Percentiles rank a stretch among this genome's conserved stretches.
Evolutionary conservation across 1,140 invertebrate species (phyloP).

Genomic region (Pectinophora gossypiella): DNA sequence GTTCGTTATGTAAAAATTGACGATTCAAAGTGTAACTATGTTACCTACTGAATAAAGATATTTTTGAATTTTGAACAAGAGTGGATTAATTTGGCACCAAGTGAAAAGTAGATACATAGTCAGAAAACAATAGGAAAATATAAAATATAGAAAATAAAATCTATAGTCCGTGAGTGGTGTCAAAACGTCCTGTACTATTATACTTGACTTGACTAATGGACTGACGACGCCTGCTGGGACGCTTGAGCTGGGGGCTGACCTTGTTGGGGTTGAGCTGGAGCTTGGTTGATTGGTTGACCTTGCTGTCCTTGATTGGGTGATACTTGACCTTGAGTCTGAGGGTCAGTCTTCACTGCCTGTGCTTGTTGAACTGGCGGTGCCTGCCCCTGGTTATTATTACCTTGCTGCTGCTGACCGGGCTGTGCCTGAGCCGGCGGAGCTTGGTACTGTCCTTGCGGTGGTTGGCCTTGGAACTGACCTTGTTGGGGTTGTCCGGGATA

Average conservation of each 20-base stretch:
- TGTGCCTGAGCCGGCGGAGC: conserved; percentile 17
- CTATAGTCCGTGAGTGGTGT: too few species aligned
- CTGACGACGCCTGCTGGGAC: too few species aligned
- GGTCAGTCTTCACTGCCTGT: not conserved
- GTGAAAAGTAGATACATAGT: too few species aligned
- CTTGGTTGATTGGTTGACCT: conserved; percentile 11
- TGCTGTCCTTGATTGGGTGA: conserved; percentile 12
- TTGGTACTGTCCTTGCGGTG: conserved; percentile 12
- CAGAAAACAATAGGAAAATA: too few species aligned
- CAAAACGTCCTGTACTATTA: too few species aligned
- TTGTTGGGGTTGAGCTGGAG: conserved; percentile 8
- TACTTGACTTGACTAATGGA: too few species aligned
- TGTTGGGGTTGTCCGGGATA: conserved; percentile 11
- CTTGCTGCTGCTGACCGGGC: conserved; percentile 1
- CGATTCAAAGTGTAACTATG: too few species aligned
- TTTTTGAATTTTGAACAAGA: too few species aligned
- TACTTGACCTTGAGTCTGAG: conserved; percentile 18
- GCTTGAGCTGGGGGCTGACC: conserved; percentile 18
- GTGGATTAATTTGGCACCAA: too few species aligned
- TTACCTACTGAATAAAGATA: too few species aligned
- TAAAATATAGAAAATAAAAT: too few species aligned
- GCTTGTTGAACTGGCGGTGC: not conserved
- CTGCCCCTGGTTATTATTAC: not conserved
- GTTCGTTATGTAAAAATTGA: too few species aligned
- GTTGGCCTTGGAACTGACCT: conserved; percentile 21